phyloP scores from a whole-genome alignment of 2,888 invertebrate species.

The Archaeoteleia sp. region DNA sequence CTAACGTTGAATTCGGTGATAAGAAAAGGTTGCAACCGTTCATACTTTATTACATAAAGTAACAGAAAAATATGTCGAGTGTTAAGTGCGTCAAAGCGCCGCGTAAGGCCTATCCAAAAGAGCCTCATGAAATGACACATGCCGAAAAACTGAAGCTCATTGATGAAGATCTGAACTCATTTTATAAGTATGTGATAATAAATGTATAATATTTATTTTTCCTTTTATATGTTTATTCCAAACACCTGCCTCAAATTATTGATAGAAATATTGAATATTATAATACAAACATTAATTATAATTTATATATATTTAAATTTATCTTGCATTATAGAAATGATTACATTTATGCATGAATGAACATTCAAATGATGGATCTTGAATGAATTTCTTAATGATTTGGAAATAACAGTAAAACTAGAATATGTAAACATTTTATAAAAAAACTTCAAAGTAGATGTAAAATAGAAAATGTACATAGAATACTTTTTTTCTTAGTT shows the following conservation, averaged over 20 bases:
- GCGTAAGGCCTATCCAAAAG: constrained; percentile 67
- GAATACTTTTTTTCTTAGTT: no score
- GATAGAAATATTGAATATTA: background rate
- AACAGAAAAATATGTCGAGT: constrained; percentile 60
- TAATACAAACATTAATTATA: no score
- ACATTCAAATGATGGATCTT: no score
- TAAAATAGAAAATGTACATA: no score
- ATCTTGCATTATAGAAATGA: no score
- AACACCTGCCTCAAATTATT: background rate
- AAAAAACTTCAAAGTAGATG: no score
- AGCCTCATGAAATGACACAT: constrained; percentile 72
- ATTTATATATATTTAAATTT: no score
- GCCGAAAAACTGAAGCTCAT: constrained; percentile 71
- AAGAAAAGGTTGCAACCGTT: no score
- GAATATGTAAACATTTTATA: no score
- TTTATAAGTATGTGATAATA: constrained; percentile 67
- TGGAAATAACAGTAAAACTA: no score
- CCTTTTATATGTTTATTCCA: background rate
- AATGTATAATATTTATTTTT: constrained; percentile 16
- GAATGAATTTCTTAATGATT: no score
- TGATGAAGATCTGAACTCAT: constrained; percentile 72
- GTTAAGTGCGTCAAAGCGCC: constrained; percentile 69
- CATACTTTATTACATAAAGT: background rate
- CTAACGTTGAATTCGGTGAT: constrained; percentile 1
- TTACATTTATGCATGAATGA: no score